A percentile compares a stretch with the other conserved stretches of the same genome.
phyloP scores from a whole-genome alignment of 2,113 vertebrate genomes.

The Sebastes schlegelii region DNA sequence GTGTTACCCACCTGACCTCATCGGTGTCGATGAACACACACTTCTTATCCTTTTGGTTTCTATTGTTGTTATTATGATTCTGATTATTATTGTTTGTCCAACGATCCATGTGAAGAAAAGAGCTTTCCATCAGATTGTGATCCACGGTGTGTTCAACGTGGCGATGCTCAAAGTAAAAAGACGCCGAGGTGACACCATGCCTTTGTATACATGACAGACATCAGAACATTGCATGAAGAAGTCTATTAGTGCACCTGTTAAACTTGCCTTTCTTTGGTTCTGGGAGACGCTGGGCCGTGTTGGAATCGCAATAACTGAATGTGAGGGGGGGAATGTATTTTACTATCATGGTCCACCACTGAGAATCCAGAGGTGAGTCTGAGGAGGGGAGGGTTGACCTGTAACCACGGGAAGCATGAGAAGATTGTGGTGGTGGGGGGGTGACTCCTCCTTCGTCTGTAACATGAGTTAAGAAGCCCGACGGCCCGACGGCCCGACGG shows the following conservation, averaged over 20 bases:
- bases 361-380: constrained; percentile 50
- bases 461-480: constrained; percentile 47
- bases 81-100: constrained; percentile 46
- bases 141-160: constrained; percentile 67
- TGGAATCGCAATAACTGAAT: constrained; percentile 73
- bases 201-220: constrained; percentile 77
- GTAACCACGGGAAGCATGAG: constrained; percentile 62
- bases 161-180: constrained; percentile 64
- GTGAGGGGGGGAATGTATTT: constrained; percentile 46
- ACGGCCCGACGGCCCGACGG: too few species aligned
- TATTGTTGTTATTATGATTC: constrained; percentile 31
- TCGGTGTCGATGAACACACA: constrained; percentile 57
- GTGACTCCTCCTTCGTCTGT: constrained; percentile 54
- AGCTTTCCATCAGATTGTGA: constrained; percentile 56
- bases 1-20: constrained; percentile 71
- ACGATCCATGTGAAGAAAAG: constrained; percentile 55
- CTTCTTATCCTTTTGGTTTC: constrained; percentile 53
- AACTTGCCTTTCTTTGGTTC: constrained; percentile 79
- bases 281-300: constrained; percentile 60
- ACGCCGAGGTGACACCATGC: constrained; percentile 69
- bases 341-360: constrained; percentile 46
- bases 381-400: constrained; percentile 52
- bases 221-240: constrained; percentile 80
- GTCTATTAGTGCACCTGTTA: constrained; percentile 80
- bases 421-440: constrained; percentile 23